Conservation (phyloP, 2,888 invertebrate genomes). For the Ichneumon xanthorius region DNA sequence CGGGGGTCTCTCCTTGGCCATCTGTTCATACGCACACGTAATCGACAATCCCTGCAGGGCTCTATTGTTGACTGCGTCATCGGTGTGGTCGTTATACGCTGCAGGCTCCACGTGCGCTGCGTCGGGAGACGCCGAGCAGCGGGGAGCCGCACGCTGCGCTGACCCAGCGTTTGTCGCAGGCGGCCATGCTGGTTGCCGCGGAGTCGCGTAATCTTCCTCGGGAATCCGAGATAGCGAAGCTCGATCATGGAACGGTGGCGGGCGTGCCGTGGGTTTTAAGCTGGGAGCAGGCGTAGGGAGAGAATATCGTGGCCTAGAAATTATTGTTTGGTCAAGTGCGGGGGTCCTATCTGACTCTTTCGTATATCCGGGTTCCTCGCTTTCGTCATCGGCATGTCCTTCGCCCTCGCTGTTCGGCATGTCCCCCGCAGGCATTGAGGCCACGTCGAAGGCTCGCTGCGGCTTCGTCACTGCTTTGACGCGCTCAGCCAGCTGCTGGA, state of each 20-base stretch:
- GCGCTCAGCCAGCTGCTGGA: background rate
- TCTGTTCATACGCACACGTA: background rate
- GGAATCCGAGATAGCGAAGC: background rate
- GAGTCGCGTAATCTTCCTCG: background rate
- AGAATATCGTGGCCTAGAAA: background rate
- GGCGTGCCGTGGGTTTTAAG: background rate
- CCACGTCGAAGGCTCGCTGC: too few species aligned
- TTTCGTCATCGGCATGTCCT: background rate
- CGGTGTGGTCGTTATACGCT: background rate
- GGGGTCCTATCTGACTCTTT: background rate
- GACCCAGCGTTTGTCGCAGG: background rate
- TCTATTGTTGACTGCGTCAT: background rate
- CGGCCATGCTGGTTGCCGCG: background rate
- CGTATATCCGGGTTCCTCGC: background rate
- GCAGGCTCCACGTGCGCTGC: background rate
- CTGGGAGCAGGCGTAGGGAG: background rate
- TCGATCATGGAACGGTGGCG: background rate
- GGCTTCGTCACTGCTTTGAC: too few species aligned
- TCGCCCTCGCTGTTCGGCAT: background rate
- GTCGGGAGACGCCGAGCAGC: background rate
- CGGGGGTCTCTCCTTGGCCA: background rate
- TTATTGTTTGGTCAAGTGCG: background rate
- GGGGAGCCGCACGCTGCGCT: background rate
- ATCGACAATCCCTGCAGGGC: background rate
- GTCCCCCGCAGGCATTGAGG: background rate